Percentiles rank a stretch among this genome's conserved stretches.
phyloP scores from a whole-genome alignment of 2,113 vertebrate species.

The Myotis lucifugus region DNA sequence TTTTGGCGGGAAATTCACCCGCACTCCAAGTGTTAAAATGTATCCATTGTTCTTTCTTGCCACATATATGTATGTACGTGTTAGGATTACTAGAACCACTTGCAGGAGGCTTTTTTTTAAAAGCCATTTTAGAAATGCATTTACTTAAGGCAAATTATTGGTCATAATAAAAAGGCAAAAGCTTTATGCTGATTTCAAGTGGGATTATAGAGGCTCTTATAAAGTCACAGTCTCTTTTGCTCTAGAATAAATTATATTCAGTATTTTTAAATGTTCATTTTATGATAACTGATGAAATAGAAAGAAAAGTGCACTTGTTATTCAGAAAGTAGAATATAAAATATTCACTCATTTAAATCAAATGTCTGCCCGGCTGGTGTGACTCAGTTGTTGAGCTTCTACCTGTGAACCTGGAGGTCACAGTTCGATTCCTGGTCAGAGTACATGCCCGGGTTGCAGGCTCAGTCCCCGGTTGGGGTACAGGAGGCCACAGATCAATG shows the following conservation, averaged over 20 bases:
- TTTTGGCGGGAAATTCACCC: no score
- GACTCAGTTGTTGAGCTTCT: no score
- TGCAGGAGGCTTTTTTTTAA: background rate
- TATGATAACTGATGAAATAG: background rate
- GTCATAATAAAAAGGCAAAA: background rate
- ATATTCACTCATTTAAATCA: background rate
- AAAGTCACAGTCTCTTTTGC: conserved; percentile 1
- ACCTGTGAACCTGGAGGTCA: no score
- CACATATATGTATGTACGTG: background rate
- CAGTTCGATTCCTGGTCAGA: no score
- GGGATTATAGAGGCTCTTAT: background rate
- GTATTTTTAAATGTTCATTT: conserved; percentile 18
- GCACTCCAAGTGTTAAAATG: no score
- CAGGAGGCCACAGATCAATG: no score
- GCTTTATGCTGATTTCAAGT: background rate
- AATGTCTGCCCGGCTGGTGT: background rate
- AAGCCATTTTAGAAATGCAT: background rate
- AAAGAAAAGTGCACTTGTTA: background rate
- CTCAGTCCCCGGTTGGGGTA: no score
- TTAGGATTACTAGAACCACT: background rate
- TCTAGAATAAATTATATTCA: conserved; percentile 27
- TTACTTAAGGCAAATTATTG: background rate
- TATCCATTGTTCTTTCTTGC: background rate
- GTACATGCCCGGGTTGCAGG: no score
- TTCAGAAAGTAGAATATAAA: conserved; percentile 10